phyloP scores from a whole-genome alignment of 1,140 invertebrate genomes.

The Hypothenemus hampei region DNA sequence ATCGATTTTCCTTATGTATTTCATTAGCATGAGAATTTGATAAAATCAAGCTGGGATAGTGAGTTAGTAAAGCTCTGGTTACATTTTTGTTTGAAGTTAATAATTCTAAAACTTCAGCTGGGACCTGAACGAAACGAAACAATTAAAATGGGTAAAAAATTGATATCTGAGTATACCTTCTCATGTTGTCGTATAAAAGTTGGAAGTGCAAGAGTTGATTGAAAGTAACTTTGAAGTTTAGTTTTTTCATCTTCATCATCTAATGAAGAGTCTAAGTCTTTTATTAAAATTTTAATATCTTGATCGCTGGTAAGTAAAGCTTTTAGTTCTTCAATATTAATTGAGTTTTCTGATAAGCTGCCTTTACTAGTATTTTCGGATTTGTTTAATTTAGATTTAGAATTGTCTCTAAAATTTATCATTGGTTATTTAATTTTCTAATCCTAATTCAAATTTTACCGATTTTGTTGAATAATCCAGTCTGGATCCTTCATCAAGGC shows the following conservation, averaged over 20 bases:
- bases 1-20: conserved; percentile 22
- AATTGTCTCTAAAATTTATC: conserved; percentile 6
- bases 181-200: conserved; percentile 66
- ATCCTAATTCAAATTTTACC: too few relatives aligned
- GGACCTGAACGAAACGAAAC: too few relatives aligned
- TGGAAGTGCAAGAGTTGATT: conserved; percentile 68
- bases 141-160: not conserved
- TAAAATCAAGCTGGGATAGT: conserved; percentile 63
- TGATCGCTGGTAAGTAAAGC: conserved; percentile 59
- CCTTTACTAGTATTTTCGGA: conserved; percentile 33
- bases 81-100: conserved; percentile 59
- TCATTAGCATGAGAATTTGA: conserved; percentile 54
- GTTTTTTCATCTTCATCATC: conserved; percentile 41
- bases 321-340: conserved; percentile 56
- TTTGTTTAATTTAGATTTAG: conserved; percentile 29
- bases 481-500: conserved; percentile 82
- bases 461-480: conserved; percentile 60
- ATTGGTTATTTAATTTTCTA: not conserved
- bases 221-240: conserved; percentile 33
- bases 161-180: conserved; percentile 50
- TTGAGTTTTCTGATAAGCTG: conserved; percentile 27
- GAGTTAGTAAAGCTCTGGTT: conserved; percentile 65
- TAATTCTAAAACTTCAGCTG: conserved; percentile 59
- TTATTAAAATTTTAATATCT: conserved; percentile 59
- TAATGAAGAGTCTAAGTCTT: conserved; percentile 56